These are phyloP conservation scores for Myotis lucifugus DNA, from an alignment of 2,113 vertebrate species.

Conservation along the genomic window DNA sequence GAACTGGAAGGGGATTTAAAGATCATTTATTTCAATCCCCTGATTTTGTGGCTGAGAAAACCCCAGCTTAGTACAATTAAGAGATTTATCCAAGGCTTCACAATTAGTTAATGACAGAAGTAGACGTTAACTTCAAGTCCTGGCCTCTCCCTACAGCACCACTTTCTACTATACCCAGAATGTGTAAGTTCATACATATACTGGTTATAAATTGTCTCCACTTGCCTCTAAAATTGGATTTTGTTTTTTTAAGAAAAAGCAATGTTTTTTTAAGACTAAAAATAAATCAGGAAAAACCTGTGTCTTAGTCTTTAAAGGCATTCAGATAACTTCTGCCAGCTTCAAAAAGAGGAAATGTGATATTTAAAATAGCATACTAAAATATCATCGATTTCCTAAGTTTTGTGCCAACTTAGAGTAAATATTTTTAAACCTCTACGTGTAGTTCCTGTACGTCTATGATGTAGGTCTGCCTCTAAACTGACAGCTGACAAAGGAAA, in stretches of 20 bases:
- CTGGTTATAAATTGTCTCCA: neutral
- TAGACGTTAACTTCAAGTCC: neutral
- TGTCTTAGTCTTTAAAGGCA: constrained; percentile 43
- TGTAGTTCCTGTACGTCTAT: constrained; percentile 11
- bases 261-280: constrained; percentile 30
- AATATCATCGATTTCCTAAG: constrained; percentile 50
- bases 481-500: constrained; percentile 20
- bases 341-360: constrained; percentile 50
- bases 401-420: constrained; percentile 25
- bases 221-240: neutral
- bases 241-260: neutral
- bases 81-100: neutral
- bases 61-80: neutral
- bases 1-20: neutral
- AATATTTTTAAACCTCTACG: constrained; percentile 32
- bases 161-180: neutral
- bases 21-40: neutral
- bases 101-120: neutral
- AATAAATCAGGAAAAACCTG: constrained; percentile 19
- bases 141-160: neutral
- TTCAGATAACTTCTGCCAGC: neutral
- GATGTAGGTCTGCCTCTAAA: constrained; percentile 22
- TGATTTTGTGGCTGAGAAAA: constrained; percentile 45
- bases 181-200: neutral
- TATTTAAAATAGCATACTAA: constrained; percentile 58